Percentiles rank a stretch among this genome's conserved stretches.
phyloP scores from a whole-genome alignment of 2,113 vertebrate species.

The Cebidichthys violaceus region DNA sequence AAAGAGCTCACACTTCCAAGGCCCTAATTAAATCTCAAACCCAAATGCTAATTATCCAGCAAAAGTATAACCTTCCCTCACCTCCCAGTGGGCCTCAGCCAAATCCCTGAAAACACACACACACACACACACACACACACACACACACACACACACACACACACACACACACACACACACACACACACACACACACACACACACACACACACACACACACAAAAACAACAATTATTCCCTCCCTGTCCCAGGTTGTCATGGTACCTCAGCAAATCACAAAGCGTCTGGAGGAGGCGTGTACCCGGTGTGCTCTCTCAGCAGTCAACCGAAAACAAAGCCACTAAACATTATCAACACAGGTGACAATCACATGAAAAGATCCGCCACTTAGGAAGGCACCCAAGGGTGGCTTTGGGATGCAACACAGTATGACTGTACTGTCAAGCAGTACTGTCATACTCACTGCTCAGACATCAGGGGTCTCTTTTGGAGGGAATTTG shows the following conservation, averaged over 20 bases:
- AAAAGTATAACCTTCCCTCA: slow-evolving; percentile 44
- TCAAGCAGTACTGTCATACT: no score
- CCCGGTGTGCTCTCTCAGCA: slow-evolving; percentile 17
- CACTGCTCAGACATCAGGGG: background rate
- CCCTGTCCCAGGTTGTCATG: background rate
- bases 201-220: slow-evolving; percentile 7
- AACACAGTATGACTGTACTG: background rate
- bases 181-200: slow-evolving; percentile 15
- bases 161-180: slow-evolving; percentile 3
- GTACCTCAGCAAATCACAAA: slow-evolving; percentile 16
- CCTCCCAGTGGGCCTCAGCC: slow-evolving; percentile 29
- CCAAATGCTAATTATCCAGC: slow-evolving; percentile 59
- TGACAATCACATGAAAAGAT: slow-evolving; percentile 35
- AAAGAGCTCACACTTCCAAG: slow-evolving; percentile 43
- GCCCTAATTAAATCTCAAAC: slow-evolving; percentile 64
- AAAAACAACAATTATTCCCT: slow-evolving; percentile 9
- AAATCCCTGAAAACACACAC: slow-evolving; percentile 20
- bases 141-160: slow-evolving; percentile 8
- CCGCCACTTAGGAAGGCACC: slow-evolving; percentile 10
- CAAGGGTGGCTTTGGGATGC: slow-evolving; percentile 3
- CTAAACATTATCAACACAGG: slow-evolving; percentile 49
- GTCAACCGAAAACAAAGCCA: slow-evolving; percentile 50
- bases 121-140: slow-evolving; percentile 13
- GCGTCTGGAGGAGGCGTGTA: slow-evolving; percentile 29
- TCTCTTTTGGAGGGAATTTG: background rate